Evolutionary conservation across 2,888 invertebrate genomes (phyloP).

Genomic region (Yponomeuta sedellus): DNA sequence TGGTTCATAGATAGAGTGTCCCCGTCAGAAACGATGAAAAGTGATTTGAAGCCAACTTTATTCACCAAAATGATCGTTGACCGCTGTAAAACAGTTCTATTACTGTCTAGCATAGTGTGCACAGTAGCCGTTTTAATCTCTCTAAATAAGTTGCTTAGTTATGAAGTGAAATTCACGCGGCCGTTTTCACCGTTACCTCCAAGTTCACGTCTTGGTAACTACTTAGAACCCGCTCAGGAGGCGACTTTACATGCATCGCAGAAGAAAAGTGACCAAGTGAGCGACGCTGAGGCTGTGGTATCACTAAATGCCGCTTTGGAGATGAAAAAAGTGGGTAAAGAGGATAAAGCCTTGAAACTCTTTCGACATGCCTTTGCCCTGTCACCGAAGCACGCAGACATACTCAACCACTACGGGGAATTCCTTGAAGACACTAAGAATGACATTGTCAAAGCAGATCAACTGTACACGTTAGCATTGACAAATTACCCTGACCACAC

Average conservation of each 20-base stretch:
- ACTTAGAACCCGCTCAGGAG: conserved; percentile 37
- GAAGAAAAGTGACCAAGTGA: conserved; percentile 31
- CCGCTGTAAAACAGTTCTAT: conserved; percentile 59
- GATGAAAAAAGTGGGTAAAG: conserved; percentile 88
- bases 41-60: conserved; percentile 24
- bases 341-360: conserved; percentile 89
- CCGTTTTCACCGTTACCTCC: conserved; percentile 65
- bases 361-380: conserved; percentile 94
- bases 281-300: conserved; percentile 85
- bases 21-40: conserved; percentile 46
- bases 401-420: conserved; percentile 94
- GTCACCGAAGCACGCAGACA: conserved; percentile 94
- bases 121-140: conserved; percentile 61
- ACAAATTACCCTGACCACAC: conserved; percentile 88
- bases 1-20: conserved; percentile 58
- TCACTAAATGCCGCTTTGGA: conserved; percentile 90
- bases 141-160: conserved; percentile 54
- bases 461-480: conserved; percentile 91
- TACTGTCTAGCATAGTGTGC: conserved; percentile 63
- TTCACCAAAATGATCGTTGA: conserved; percentile 59
- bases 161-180: conserved; percentile 53
- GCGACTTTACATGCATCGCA: background rate
- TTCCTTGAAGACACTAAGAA: conserved; percentile 90
- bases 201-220: conserved; percentile 53
- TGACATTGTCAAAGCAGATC: conserved; percentile 93